These are phyloP conservation scores for Lasioglossum calceatum DNA, from an alignment of 2,888 invertebrate species.

Conservation along the genomic window DNA sequence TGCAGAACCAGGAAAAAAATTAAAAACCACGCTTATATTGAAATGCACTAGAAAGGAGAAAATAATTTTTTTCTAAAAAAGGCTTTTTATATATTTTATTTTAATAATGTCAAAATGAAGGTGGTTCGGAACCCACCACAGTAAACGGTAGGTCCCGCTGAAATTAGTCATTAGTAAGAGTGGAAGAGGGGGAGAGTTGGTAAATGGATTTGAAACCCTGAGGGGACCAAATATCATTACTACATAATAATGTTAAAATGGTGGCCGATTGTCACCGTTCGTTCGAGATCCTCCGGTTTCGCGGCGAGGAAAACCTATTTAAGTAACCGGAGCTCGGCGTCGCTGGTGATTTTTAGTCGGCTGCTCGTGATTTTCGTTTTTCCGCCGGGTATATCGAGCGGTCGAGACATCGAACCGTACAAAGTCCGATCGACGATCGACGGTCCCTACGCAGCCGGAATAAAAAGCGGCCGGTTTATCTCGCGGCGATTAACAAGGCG, in stretches of 20 bases:
- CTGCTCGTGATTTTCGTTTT: conserved; percentile 47
- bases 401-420: conserved; percentile 51
- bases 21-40: no score
- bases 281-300: background rate
- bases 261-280: background rate
- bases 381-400: conserved; percentile 19
- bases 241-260: background rate
- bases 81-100: no score
- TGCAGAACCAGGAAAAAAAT: no score
- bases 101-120: no score
- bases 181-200: no score
- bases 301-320: background rate
- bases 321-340: conserved; percentile 2
- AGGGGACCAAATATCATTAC: no score
- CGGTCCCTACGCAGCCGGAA: conserved; percentile 1
- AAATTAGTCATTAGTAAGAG: no score
- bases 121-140: no score
- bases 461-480: conserved; percentile 52
- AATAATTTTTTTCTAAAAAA: no score
- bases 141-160: no score
- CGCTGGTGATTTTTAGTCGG: conserved; percentile 18
- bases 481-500: conserved; percentile 44
- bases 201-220: no score
- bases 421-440: conserved; percentile 51
- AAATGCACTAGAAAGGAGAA: no score